phyloP scores from a whole-genome alignment of 2,888 invertebrate species.

The Tipula vernalis region DNA sequence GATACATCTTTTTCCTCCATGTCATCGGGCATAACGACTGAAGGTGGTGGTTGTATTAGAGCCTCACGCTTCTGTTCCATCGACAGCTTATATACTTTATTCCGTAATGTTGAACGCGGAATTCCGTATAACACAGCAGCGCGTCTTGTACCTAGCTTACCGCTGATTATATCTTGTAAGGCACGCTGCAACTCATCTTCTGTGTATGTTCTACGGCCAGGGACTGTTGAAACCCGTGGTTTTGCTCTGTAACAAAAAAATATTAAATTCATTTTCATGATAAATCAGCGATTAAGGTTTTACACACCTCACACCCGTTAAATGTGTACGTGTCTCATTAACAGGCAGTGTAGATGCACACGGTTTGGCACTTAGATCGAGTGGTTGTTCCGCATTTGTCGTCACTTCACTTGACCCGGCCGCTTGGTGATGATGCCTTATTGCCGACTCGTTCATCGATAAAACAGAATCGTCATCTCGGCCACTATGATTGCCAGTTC shows the following conservation, averaged over 20 bases:
- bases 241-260: slow-evolving; percentile 42
- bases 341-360: slow-evolving; percentile 31
- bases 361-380: slow-evolving; percentile 75
- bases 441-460: slow-evolving; percentile 17
- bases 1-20: slow-evolving; percentile 38
- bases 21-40: slow-evolving; percentile 23
- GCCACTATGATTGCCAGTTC: slow-evolving; percentile 26
- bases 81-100: slow-evolving; percentile 81
- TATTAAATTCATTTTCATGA: background rate
- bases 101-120: slow-evolving; percentile 89
- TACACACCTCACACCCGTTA: background rate
- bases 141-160: slow-evolving; percentile 81
- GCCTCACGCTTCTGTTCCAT: slow-evolving; percentile 58
- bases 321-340: background rate
- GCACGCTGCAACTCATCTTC: slow-evolving; percentile 90
- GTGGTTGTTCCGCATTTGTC: slow-evolving; percentile 54
- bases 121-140: slow-evolving; percentile 94
- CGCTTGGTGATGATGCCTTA: slow-evolving; percentile 36
- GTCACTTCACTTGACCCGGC: slow-evolving; percentile 37
- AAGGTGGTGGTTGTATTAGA: slow-evolving; percentile 21
- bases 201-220: slow-evolving; percentile 74
- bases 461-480: background rate
- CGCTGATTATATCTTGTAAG: slow-evolving; percentile 86
- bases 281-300: background rate
- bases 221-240: slow-evolving; percentile 50